Evolutionary conservation across 2,888 invertebrate genomes (phyloP).

Genomic region (Brenthis hecate): DNA sequence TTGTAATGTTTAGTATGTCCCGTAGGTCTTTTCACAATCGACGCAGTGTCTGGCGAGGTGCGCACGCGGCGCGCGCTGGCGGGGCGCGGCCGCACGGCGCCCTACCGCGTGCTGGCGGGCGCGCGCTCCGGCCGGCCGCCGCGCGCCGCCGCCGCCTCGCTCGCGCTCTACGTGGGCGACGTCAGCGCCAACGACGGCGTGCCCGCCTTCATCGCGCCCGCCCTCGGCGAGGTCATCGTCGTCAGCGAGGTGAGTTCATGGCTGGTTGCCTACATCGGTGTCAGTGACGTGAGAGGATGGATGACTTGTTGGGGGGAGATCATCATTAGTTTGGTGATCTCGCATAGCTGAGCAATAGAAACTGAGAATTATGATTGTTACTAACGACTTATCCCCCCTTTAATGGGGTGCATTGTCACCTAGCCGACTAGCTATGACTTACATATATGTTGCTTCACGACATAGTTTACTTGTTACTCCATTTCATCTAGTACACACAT

Average conservation of each 20-base stretch:
- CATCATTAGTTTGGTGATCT: too few relatives aligned
- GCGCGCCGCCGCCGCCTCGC: conserved; percentile 83
- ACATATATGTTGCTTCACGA: too few relatives aligned
- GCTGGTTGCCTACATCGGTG: too few relatives aligned
- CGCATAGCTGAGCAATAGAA: too few relatives aligned
- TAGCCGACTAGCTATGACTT: too few relatives aligned
- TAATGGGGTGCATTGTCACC: too few relatives aligned
- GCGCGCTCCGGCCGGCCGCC: conserved; percentile 87
- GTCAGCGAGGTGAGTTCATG: conserved; percentile 83
- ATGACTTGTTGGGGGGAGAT: not conserved
- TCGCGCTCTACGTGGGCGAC: conserved; percentile 88
- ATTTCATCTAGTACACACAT: too few relatives aligned
- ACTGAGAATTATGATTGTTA: too few relatives aligned
- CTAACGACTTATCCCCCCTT: too few relatives aligned
- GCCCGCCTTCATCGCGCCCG: conserved; percentile 87
- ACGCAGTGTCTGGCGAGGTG: conserved; percentile 85
- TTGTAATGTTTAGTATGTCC: not conserved
- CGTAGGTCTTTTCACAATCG: conserved; percentile 86
- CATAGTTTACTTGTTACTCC: too few relatives aligned
- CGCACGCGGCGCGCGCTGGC: conserved; percentile 85
- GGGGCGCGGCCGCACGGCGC: conserved; percentile 88
- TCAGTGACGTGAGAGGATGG: too few relatives aligned
- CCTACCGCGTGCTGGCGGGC: conserved; percentile 85
- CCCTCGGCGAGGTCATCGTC: conserved; percentile 85
- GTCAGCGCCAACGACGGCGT: conserved; percentile 92